phyloP scores from a whole-genome alignment of 2,113 vertebrate species.

The Siniperca chuatsi region DNA sequence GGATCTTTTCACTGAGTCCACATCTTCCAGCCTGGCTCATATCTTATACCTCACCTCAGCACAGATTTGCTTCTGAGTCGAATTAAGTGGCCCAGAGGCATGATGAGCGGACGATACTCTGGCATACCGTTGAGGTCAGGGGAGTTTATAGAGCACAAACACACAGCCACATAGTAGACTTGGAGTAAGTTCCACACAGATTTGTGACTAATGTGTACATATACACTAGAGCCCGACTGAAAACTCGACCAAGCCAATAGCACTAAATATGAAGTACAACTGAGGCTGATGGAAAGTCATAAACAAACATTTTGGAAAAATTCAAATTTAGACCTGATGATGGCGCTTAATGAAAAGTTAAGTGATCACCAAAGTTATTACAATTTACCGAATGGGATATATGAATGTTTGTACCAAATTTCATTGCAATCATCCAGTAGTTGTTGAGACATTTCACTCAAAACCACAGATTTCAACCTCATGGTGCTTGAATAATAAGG shows the following conservation, averaged over 20 bases:
- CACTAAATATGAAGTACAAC: neutral
- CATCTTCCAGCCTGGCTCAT: conserved; percentile 52
- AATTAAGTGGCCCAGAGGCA: conserved; percentile 62
- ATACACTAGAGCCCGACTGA: neutral
- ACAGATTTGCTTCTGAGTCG: conserved; percentile 39
- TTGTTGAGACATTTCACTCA: neutral
- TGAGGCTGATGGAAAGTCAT: neutral
- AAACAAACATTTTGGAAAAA: neutral
- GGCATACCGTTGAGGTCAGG: conserved; percentile 65
- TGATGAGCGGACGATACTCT: conserved; percentile 56
- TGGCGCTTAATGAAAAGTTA: neutral
- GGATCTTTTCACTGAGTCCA: conserved; percentile 50
- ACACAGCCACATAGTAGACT: conserved; percentile 9
- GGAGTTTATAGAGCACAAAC: conserved; percentile 76
- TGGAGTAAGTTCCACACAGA: neutral
- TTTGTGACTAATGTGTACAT: neutral
- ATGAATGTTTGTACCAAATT: neutral
- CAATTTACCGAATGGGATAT: neutral
- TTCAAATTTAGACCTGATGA: neutral
- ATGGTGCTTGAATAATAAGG: too few species aligned
- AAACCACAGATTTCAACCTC: neutral
- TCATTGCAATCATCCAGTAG: neutral
- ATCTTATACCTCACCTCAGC: conserved; percentile 28
- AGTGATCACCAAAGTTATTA: neutral
- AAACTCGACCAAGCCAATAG: neutral